Percentiles rank a stretch among this genome's conserved stretches.
These are phyloP conservation scores for Chauna torquata DNA, from an alignment of 2,113 vertebrate species.

Conservation along the genomic window DNA sequence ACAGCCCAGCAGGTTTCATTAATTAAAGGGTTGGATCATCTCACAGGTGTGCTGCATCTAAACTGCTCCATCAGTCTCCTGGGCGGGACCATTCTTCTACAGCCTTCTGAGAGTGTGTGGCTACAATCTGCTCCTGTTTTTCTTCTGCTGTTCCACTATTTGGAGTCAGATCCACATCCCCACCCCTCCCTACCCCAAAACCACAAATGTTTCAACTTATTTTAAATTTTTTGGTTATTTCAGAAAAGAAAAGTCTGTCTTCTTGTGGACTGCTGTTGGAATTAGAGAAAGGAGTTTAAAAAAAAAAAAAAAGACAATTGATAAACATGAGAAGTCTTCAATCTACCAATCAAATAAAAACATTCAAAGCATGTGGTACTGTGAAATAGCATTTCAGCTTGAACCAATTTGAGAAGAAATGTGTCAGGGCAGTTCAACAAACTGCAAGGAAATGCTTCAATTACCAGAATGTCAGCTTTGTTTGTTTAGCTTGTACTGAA, in stretches of 20 bases:
- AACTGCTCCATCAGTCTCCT: neutral
- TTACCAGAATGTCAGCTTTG: conserved; percentile 49
- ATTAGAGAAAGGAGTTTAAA: neutral
- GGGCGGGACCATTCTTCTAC: neutral
- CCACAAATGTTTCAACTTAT: rapidly evolving
- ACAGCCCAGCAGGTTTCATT: neutral
- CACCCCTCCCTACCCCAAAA: neutral
- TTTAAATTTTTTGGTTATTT: neutral
- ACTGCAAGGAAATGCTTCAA: conserved; percentile 52
- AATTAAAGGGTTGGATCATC: neutral
- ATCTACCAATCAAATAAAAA: neutral
- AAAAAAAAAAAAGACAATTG: neutral
- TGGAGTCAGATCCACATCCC: neutral
- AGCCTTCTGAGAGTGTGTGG: neutral
- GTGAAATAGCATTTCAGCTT: neutral
- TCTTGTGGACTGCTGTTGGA: neutral
- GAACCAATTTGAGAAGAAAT: conserved; percentile 39
- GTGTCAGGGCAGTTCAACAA: conserved; percentile 54
- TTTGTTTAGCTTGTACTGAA: conserved; percentile 24
- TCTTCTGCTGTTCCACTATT: neutral
- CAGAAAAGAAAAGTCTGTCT: neutral
- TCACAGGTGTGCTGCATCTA: neutral
- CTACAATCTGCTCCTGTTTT: neutral
- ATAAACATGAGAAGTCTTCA: neutral
- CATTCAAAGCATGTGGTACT: neutral